Evolutionary conservation across 2,113 vertebrate genomes (phyloP), one percentile per base, ranked within the genome.

Genomic region (Cyprinodon brontotheroides): DNA sequence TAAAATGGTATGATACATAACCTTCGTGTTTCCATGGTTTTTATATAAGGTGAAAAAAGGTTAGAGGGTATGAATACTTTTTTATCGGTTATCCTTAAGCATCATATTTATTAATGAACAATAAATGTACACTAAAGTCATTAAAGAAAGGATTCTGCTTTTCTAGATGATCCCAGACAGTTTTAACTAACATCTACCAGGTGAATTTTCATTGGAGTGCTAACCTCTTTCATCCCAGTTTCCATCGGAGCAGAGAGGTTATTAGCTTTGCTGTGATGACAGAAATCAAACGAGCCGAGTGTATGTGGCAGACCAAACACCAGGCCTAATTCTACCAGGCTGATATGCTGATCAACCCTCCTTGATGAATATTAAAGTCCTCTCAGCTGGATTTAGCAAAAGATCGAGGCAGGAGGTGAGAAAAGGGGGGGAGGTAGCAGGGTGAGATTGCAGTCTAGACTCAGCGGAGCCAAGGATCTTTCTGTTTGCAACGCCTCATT

Each of bases 151-250:
- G 72, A 80, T 70, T 50, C 70, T 76, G 63, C 76, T 89, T 82
- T 89, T 90, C 82, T 89, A 87, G 82, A 89, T 90, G 67, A 85
- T 53, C 65, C 65, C 78, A 77, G 48, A 81, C 45, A 11, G 77
- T 90, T 89, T 93, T 93, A 93, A 87, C 93, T 89, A 87, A 80
- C 87, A 87, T 81, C 87, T 91, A 89, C 92, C 92, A 85, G 93
- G 78, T 70, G 91, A 87, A 88, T 92, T 88, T 89, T 94, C 89
- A 87, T 68, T 2, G 77, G 68, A 3, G 79, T 77, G 86, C 65
- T 71, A 45, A 85, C 87, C 84, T 70, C 88, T 92, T 92, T 91
- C 84, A 92, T 91, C 88, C 75, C 38, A 13, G 29, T 61, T 50
- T 74, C 76, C 60, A 71, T 68, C 14, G 60, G 78, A 59, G 41